Base-by-base conservation (phyloP, 2,888 invertebrate species). In the Chaetogeoica ovagalla region DNA sequence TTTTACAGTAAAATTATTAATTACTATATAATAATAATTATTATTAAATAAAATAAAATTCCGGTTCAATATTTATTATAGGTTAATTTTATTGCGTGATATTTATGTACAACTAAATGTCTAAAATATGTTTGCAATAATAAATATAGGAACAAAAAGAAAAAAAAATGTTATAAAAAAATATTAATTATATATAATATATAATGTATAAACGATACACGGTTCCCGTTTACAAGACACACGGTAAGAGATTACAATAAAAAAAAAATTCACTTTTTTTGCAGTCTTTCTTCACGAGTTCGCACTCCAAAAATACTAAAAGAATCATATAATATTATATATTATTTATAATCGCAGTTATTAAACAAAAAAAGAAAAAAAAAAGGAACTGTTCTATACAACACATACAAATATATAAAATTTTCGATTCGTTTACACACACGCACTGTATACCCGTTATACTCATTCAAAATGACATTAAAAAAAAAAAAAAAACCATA, bases 111-210 rank as follows among this genome's bases (percentile, higher is more conserved):
- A 70, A 62, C 48, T 69, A 70, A 55, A 77, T 30, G 30, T 30
- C 30, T 60, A 30, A 30, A n/a, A 30, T 30, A 30, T 30, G 30
- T 37, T 62, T 55, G 62, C 77, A 77, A 77, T 55, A 77, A 77
- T 77, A 69, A 77, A 70, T 77, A 77, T 77, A 77, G 77, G 77
- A 77, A 77, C 77, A n/a, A 77, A 52, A 62, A 77, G 37, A 77
- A 77, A 76, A 76, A 59, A 68, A 70, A 65, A 39, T 65, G n/a
- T 70, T 77, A 43, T 76, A 76, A 76, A 59, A 63, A 62, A 39
- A 66, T 43, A 52, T 60, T 48, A 74, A 60, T 60, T 76, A 43
- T 43, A 43, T 30, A 30, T 48, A 74, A 60, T 60, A 30, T 30
- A 30, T 30, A 30, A 43, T 30, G 4, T 30, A 77, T 62, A 69